Evolutionary conservation across 2,888 invertebrate species (phyloP).

Genomic region (Gymnoscelis rufifasciata): DNA sequence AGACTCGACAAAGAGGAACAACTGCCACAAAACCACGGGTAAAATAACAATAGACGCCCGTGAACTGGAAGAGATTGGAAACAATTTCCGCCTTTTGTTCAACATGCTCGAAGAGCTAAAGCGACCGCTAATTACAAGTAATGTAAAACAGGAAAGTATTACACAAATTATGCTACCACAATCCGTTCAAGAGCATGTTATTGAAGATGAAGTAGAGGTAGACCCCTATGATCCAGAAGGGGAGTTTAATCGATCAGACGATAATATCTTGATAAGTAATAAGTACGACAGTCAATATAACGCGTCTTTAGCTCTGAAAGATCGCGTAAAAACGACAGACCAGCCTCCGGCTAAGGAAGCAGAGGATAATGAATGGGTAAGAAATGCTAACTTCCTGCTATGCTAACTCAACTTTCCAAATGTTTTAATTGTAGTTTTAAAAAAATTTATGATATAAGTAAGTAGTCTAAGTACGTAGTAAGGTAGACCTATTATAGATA

Average conservation of each 20-base stretch:
- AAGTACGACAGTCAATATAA: constrained; percentile 36
- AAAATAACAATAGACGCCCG: constrained; percentile 32
- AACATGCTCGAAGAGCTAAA: constrained; percentile 44
- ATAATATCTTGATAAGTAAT: constrained; percentile 48
- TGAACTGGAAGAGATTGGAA: constrained; percentile 42
- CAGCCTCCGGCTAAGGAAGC: constrained; percentile 2
- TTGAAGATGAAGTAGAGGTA: constrained; percentile 12
- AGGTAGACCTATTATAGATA: too few relatives aligned
- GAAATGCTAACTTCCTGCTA: not conserved
- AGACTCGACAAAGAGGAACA: constrained; percentile 45
- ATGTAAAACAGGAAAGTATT: not conserved
- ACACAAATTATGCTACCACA: too few relatives aligned
- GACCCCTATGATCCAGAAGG: constrained; percentile 26
- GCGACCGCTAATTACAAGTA: constrained; percentile 20
- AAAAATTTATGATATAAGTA: too few relatives aligned
- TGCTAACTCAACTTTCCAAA: too few relatives aligned
- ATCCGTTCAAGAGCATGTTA: too few relatives aligned
- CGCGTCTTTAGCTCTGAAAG: constrained; percentile 11
- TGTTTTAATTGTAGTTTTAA: too few relatives aligned
- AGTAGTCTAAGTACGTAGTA: too few relatives aligned
- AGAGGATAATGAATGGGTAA: constrained; percentile 38
- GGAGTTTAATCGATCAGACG: constrained; percentile 45
- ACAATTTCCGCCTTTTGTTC: constrained; percentile 43
- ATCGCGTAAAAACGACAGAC: not conserved
- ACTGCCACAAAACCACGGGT: constrained; percentile 21